A percentile compares a stretch with the other conserved stretches of the same genome.
These are phyloP conservation scores for Pseudopodoces humilis DNA, from an alignment of 2,113 vertebrate genomes.

Conservation along the genomic window DNA sequence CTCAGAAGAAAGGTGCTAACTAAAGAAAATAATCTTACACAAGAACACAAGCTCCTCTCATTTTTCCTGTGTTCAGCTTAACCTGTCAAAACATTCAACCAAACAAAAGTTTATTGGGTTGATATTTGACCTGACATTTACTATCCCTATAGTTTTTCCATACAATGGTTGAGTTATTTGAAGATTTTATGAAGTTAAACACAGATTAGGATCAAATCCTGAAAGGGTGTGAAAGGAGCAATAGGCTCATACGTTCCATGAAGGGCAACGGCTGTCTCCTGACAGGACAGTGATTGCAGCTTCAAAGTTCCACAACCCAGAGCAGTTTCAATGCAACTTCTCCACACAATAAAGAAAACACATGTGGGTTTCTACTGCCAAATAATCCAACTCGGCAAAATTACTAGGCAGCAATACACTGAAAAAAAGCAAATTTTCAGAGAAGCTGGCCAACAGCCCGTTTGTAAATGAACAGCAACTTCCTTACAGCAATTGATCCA, in stretches of 20 bases:
- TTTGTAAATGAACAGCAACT: background rate
- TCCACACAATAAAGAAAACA: background rate
- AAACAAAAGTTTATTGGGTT: background rate
- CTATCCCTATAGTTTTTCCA: background rate
- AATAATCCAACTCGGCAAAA: background rate
- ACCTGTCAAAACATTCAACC: background rate
- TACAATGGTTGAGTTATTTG: background rate
- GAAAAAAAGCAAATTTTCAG: background rate
- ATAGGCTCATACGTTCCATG: background rate
- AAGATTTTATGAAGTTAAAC: background rate
- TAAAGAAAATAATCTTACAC: background rate
- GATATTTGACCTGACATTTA: background rate
- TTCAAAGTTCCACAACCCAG: background rate
- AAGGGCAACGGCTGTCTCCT: background rate
- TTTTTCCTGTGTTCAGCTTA: background rate
- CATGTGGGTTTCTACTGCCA: accelerated
- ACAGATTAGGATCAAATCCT: background rate
- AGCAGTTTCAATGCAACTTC: background rate
- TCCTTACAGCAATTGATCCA: background rate
- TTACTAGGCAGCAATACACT: background rate
- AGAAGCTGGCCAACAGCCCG: background rate
- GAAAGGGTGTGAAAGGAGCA: background rate
- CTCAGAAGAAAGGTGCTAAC: background rate
- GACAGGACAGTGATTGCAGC: background rate
- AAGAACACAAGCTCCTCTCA: background rate